phyloP scores from a whole-genome alignment of 1,140 invertebrate species.

The Macrosteles quadrilineatus region DNA sequence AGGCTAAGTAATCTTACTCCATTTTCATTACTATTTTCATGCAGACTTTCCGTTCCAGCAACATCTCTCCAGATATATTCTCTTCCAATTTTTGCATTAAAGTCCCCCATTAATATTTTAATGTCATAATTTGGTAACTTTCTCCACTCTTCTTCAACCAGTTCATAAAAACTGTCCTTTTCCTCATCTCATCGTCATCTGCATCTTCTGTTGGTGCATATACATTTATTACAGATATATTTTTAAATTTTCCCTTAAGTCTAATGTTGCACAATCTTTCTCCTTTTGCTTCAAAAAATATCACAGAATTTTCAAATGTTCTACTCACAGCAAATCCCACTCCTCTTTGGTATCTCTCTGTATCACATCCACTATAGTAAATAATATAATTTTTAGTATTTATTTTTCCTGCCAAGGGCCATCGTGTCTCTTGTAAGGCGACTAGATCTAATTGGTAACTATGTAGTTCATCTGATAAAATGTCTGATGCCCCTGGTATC shows the following conservation, averaged over 20 bases:
- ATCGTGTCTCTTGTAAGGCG: constrained; percentile 37
- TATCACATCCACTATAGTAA: constrained; percentile 17
- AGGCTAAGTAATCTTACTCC: constrained; percentile 37
- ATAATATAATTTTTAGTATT: constrained; percentile 18
- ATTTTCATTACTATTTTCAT: constrained; percentile 40
- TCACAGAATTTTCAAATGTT: constrained; percentile 1
- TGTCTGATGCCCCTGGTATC: constrained; percentile 28
- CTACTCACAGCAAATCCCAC: constrained; percentile 5
- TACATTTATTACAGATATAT: constrained; percentile 30
- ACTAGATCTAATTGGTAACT: constrained; percentile 38
- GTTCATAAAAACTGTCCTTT: constrained; percentile 36
- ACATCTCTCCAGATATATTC: constrained; percentile 26
- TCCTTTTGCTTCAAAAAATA: constrained; percentile 11
- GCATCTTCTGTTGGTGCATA: constrained; percentile 35
- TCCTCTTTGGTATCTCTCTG: neutral
- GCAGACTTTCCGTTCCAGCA: constrained; percentile 46
- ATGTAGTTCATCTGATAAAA: constrained; percentile 32
- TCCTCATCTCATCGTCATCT: constrained; percentile 32
- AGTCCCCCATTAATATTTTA: constrained; percentile 35
- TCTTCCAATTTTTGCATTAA: constrained; percentile 35
- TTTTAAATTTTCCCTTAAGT: constrained; percentile 29
- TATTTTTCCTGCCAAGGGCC: constrained; percentile 22
- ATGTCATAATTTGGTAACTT: constrained; percentile 31
- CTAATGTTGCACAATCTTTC: constrained; percentile 34
- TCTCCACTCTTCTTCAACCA: constrained; percentile 27